Base-by-base conservation (phyloP, 2,888 invertebrate genomes). In the Cephus pygmeus region DNA sequence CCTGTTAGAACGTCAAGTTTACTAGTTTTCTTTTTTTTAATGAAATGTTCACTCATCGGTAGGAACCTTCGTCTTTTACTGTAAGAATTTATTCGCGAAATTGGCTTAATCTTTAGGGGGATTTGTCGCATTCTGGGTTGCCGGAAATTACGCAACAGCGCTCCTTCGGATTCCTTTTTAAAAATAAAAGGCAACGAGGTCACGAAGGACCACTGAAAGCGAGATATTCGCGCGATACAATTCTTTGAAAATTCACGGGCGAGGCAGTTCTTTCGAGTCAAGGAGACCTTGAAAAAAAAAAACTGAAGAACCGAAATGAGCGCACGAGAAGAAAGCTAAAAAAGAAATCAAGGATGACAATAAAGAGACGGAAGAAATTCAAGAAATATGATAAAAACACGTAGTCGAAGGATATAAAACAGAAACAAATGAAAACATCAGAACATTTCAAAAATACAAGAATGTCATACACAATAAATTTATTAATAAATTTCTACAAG, bases 111-210 rank as follows among this genome's bases (percentile, higher is more conserved):
- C 9, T 23, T 56, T 0, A 9, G 56, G 23, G 0, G 23, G 56
- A 56, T 23, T 56, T 40, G 23, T 56, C 56, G 23, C 56, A 23
- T 56, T 56, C 56, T 56, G 56, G 56, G 9, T 56, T 23, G 23
- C 71, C 71, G 71, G 71, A 71, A 71, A 71, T 71, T 71, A 31
- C 33, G 71, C 71, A 71, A 71, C 11, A 4, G 71, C 33, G 34
- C 23, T 33, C 71, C 12, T 71, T 71, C 31, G 71, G 11, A 71
- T 71, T 71, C 31, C 56, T 56, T 71, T 34, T 71, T 31, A 71
- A 33, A 71, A 71, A 71, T 71, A 71, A 34, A 34, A 71, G 23
- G 34, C 71, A 71, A 71, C 3, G 71, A 71, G 34, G 71, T 71
- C 71, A 71, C 33, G 71, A 71, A 31, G 23, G 33, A 33, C 56